Base-by-base conservation (phyloP, 2,888 invertebrate genomes). In the Hermaeophaga mercurialis region DNA sequence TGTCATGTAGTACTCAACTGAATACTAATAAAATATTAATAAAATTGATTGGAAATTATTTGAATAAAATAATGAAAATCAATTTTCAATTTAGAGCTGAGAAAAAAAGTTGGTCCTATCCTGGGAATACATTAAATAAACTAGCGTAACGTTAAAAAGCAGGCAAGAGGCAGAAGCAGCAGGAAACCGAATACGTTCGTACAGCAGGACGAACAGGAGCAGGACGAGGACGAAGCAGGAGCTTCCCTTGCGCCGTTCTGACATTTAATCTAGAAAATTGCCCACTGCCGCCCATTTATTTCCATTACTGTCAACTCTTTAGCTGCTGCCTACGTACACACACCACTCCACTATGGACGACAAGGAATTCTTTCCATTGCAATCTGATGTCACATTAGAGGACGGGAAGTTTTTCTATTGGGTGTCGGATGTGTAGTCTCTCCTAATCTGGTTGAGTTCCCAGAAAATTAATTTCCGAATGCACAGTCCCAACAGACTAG, bases 251-350 rank as follows among this genome's bases (percentile, higher is more conserved):
- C 75, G 74, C 77, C 74, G 75, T 76, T 79, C 80, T 82, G 82
- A 82, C 82, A 82, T 83, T 83, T 83, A 83, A 83, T 83, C 82
- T 83, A 82, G 81, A 81, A 83, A 83, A 83, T 83, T 83, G 83
- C 81, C 80, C 79, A 79, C 75, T 77, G 78, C 79, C 79, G 79
- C 79, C 80, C 82, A 81, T 83, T 82, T 81, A 79, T 82, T 81
- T 83, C 81, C 81, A 82, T 83, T 82, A 82, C 79, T 81, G 82
- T 83, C 83, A 82, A 80, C 78, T 78, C 78, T 77, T 79, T 77
- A 76, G 76, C 67, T 74, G 73, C 69, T 66, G 70, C 70, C 65
- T 65, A 68, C 66, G 64, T 45, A 50, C 36, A 31, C 28, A 48
- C 44, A 45, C 54, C 43, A 50, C 50, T 50, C 50, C 34, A 33